These are phyloP conservation scores for Cephus spinipes DNA, from an alignment of 2,888 invertebrate species.

Conservation along the genomic window DNA sequence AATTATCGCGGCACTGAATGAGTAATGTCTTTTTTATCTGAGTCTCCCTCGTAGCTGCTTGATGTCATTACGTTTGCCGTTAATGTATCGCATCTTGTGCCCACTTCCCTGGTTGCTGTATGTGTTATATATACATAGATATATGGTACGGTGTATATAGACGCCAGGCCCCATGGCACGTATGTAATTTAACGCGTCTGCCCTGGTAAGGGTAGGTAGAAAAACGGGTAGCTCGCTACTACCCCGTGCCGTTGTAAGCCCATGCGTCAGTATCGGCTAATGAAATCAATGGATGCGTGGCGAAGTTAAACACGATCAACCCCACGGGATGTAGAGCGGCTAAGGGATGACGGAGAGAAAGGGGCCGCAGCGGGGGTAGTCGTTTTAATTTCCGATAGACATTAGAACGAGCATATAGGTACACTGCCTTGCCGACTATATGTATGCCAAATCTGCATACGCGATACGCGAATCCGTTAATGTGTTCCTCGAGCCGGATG, in stretches of 20 bases:
- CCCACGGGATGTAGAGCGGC: slow-evolving; percentile 13
- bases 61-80: slow-evolving; percentile 58
- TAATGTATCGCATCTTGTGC: slow-evolving; percentile 58
- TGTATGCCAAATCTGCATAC: slow-evolving; percentile 31
- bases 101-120: slow-evolving; percentile 13
- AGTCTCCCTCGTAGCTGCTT: slow-evolving; percentile 37
- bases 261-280: slow-evolving; percentile 59
- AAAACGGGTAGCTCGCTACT: slow-evolving; percentile 2
- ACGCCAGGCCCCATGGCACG: slow-evolving; percentile 16
- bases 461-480: slow-evolving; percentile 10
- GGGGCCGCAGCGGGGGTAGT: slow-evolving; percentile 32
- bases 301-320: slow-evolving; percentile 59
- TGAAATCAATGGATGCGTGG: slow-evolving; percentile 64
- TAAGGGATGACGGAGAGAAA: slow-evolving; percentile 22
- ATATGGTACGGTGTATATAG: slow-evolving; percentile 11
- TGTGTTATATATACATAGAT: slow-evolving; percentile 11
- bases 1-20: slow-evolving; percentile 59
- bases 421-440: slow-evolving; percentile 12
- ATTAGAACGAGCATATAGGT: slow-evolving; percentile 36
- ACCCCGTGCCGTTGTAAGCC: slow-evolving; percentile 37
- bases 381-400: slow-evolving; percentile 59
- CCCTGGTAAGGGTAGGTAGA: slow-evolving; percentile 9
- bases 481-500: background rate
- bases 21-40: slow-evolving; percentile 65
- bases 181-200: slow-evolving; percentile 37